A percentile compares a stretch with the other conserved stretches of the same genome.
These are phyloP conservation scores for Rattus norvegicus DNA, from an alignment of 2,113 vertebrate species.

Conservation along the genomic window DNA sequence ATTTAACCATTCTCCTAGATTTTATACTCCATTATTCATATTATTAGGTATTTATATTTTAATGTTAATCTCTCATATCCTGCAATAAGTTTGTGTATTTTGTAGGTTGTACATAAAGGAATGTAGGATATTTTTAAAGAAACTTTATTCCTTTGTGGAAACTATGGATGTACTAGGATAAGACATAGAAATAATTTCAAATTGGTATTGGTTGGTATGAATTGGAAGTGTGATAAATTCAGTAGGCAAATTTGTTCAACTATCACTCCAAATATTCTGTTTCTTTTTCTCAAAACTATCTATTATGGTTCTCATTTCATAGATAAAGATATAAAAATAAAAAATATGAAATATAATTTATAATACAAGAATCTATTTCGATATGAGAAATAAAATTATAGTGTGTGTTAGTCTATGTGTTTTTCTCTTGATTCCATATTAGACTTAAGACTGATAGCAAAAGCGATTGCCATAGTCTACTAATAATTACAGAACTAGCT, in stretches of 20 bases:
- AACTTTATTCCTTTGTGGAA: not conserved
- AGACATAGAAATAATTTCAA: not conserved
- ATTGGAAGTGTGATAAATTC: not conserved
- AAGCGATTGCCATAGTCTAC: not conserved
- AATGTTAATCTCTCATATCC: not conserved
- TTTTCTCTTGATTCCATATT: not conserved
- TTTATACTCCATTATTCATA: not conserved
- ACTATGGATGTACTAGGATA: not conserved
- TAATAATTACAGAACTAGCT: not conserved
- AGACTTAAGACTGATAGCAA: not conserved
- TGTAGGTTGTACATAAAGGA: not conserved
- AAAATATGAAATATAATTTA: not conserved
- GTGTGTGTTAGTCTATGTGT: not conserved
- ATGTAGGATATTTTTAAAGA: not conserved
- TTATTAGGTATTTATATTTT: not conserved
- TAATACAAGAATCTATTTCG: not conserved
- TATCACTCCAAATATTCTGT: not conserved
- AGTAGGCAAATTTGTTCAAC: not conserved
- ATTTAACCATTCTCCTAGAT: not conserved
- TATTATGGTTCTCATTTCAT: not conserved
- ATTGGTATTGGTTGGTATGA: not conserved
- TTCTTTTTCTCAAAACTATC: slow-evolving; percentile 6
- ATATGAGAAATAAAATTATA: not conserved
- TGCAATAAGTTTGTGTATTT: not conserved
- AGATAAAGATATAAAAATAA: not conserved